These are phyloP conservation scores for Danio kyathit DNA, from an alignment of 2,797 vertebrate species.

Conservation along the genomic window DNA sequence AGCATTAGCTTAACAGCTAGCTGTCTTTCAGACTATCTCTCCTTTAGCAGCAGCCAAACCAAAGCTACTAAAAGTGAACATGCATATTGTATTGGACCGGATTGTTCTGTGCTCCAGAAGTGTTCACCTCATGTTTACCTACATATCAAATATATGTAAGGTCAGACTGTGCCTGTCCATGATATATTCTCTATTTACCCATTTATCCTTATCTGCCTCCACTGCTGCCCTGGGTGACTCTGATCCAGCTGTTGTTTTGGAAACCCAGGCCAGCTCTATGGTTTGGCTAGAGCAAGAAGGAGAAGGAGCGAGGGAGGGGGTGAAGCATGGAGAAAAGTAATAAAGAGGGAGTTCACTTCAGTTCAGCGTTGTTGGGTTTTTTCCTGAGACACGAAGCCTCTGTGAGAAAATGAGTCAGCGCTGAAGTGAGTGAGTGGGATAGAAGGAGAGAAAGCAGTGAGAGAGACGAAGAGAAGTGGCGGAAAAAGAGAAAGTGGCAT, in stretches of 20 bases:
- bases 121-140: background rate
- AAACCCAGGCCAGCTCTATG: conserved; percentile 50
- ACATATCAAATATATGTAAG: conserved; percentile 12
- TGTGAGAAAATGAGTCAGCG: conserved; percentile 64
- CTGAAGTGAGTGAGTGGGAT: conserved; percentile 48
- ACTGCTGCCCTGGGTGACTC: conserved; percentile 50
- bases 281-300: conserved; percentile 47
- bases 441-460: conserved; percentile 41
- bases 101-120: background rate
- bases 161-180: background rate
- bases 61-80: background rate
- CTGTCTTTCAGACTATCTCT: background rate
- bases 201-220: conserved; percentile 40
- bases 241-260: conserved; percentile 65
- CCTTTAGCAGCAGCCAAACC: background rate
- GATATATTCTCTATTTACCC: conserved; percentile 32
- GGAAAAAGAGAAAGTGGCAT: conserved; percentile 50
- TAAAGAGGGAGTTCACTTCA: conserved; percentile 62
- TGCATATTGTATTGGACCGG: background rate
- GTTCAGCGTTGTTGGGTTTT: conserved; percentile 52
- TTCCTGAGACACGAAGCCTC: conserved; percentile 45
- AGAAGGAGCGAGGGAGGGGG: conserved; percentile 36
- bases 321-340: conserved; percentile 54
- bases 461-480: conserved; percentile 35
- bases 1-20: background rate